phyloP scores from a whole-genome alignment of 1,140 invertebrate species.

The Drosophila bocki region DNA sequence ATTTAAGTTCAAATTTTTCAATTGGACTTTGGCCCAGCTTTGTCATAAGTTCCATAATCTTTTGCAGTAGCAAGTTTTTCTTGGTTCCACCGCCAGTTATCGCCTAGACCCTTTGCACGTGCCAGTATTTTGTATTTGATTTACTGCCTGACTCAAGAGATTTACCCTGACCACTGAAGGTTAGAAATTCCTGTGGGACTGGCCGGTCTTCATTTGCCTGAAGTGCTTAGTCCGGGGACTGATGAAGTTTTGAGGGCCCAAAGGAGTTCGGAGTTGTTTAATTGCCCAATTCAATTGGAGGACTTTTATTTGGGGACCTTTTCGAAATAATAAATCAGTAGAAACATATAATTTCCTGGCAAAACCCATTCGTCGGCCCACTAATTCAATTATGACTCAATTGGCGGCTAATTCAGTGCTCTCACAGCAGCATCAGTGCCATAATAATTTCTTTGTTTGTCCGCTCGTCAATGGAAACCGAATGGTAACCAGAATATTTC shows the following conservation, averaged over 20 bases:
- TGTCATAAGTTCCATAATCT: slow-evolving; percentile 71
- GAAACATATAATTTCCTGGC: slow-evolving; percentile 15
- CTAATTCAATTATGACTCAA: slow-evolving; percentile 64
- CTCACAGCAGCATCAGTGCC: slow-evolving; percentile 20
- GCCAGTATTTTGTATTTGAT: slow-evolving; percentile 78
- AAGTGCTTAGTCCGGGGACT: slow-evolving; percentile 12
- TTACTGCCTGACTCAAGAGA: slow-evolving; percentile 64
- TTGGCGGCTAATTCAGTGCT: slow-evolving; percentile 66
- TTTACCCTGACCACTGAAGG: slow-evolving; percentile 28
- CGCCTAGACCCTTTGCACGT: slow-evolving; percentile 52
- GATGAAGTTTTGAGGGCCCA: not conserved
- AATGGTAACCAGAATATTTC: slow-evolving; percentile 63
- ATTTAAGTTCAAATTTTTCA: slow-evolving; percentile 77
- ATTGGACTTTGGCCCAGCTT: slow-evolving; percentile 77
- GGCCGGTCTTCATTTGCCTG: slow-evolving; percentile 35
- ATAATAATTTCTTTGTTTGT: slow-evolving; percentile 46
- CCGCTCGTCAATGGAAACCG: slow-evolving; percentile 52
- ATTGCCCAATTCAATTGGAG: not conserved
- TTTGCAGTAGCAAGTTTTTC: slow-evolving; percentile 47
- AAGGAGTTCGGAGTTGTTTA: slow-evolving; percentile 9
- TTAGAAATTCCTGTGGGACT: slow-evolving; percentile 11
- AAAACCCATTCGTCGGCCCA: not conserved
- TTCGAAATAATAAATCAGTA: slow-evolving; percentile 1
- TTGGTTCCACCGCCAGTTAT: slow-evolving; percentile 29
- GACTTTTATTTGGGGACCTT: not conserved